Evolutionary conservation across 1,140 invertebrate species (phyloP).

Genomic region (Drosophila gunungcola): DNA sequence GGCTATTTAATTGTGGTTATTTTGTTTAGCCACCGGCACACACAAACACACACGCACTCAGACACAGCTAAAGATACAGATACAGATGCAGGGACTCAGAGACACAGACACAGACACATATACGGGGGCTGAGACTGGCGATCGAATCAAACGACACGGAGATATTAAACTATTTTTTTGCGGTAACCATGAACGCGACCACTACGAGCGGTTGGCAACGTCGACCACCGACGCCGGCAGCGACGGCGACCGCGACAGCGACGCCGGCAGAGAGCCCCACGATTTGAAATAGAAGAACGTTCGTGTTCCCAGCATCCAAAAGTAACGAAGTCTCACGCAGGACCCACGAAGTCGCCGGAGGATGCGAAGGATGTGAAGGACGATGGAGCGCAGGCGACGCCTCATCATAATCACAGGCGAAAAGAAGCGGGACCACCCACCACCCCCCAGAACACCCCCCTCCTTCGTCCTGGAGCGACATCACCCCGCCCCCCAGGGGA

Average conservation of each 20-base stretch:
- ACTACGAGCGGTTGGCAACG: constrained; percentile 78
- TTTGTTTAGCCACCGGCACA: constrained; percentile 22
- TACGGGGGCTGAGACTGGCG: constrained; percentile 51
- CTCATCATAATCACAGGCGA: constrained; percentile 77
- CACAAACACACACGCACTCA: constrained; percentile 2
- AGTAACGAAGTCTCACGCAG: constrained; percentile 18
- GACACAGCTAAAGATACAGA: constrained; percentile 21
- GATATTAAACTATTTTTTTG: constrained; percentile 85
- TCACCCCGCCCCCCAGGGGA: constrained; percentile 31
- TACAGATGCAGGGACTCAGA: constrained; percentile 9
- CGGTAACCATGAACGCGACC: constrained; percentile 85
- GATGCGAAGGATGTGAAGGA: constrained; percentile 3
- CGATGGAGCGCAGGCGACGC: constrained; percentile 46
- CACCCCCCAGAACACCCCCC: constrained; percentile 5
- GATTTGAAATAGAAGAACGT: constrained; percentile 5
- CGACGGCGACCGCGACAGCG: constrained; percentile 36
- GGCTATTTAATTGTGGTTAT: constrained; percentile 29
- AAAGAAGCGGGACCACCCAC: constrained; percentile 27
- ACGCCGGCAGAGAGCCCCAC: constrained; percentile 1
- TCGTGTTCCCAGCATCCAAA: constrained; percentile 11
- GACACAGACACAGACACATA: constrained; percentile 11
- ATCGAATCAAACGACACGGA: constrained; percentile 84
- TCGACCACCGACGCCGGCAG: constrained; percentile 55
- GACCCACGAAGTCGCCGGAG: constrained; percentile 29
- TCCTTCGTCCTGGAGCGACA: constrained; percentile 8